A percentile compares a stretch with the other conserved stretches of the same genome.
These are phyloP conservation scores for Nemurella pictetii DNA, from an alignment of 2,888 invertebrate genomes.

Conservation along the genomic window DNA sequence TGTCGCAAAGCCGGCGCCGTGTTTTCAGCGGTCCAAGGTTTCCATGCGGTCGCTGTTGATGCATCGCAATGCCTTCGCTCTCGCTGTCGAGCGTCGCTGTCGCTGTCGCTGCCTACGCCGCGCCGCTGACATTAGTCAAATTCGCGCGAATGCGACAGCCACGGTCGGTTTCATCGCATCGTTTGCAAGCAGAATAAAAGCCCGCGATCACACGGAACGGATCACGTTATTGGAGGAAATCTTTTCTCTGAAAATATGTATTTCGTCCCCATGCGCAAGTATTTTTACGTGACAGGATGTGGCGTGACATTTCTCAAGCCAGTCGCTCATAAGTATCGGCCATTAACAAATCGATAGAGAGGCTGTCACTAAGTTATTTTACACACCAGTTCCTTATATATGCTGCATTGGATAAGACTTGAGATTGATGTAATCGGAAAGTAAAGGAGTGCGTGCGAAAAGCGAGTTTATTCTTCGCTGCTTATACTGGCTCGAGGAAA, in stretches of 20 bases:
- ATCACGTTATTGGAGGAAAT: not conserved
- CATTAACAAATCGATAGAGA: conserved; percentile 3
- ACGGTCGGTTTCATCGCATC: not conserved
- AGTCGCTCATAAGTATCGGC: not conserved
- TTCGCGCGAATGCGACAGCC: not conserved
- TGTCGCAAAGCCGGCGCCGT: not conserved
- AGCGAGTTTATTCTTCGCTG: not conserved
- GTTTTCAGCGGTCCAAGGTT: no score
- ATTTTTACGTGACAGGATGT: not conserved
- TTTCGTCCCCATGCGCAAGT: not conserved
- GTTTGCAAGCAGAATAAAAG: not conserved
- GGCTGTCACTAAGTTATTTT: not conserved
- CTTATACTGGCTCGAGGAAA: not conserved
- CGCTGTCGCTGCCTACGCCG: not conserved
- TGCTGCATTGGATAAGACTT: not conserved
- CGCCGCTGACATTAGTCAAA: not conserved
- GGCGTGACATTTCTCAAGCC: not conserved
- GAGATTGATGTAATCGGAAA: not conserved
- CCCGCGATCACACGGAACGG: not conserved
- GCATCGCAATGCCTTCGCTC: no score
- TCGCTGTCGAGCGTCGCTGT: not conserved
- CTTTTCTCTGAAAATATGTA: not conserved
- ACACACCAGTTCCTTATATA: not conserved
- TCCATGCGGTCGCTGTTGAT: no score
- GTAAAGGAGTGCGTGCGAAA: not conserved